These are phyloP conservation scores for Sebastes diaconus DNA, from an alignment of 2,797 vertebrate species.

Conservation along the genomic window DNA sequence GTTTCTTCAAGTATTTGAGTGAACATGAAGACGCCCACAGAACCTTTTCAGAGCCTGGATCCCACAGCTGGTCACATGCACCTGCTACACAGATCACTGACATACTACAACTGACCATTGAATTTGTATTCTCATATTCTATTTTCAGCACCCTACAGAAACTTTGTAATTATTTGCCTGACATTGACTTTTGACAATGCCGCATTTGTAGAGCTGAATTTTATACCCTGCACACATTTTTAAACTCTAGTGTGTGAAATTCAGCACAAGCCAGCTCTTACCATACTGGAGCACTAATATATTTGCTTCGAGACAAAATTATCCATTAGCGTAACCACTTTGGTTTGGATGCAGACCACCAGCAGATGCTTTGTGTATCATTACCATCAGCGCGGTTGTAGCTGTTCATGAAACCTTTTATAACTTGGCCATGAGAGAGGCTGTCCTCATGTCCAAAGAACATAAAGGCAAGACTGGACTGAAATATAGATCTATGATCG, in stretches of 20 bases:
- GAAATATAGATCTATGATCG: conserved; percentile 43
- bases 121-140: background rate
- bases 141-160: background rate
- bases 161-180: background rate
- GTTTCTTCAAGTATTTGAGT: background rate
- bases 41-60: background rate
- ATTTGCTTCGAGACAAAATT: conserved; percentile 45
- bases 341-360: conserved; percentile 41
- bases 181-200: conserved; percentile 3
- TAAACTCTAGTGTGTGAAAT: background rate
- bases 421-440: conserved; percentile 19
- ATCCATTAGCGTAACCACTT: conserved; percentile 26
- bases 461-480: conserved; percentile 33
- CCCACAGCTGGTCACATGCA: background rate
- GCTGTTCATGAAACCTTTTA: conserved; percentile 38
- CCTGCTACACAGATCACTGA: background rate
- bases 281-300: conserved; percentile 3
- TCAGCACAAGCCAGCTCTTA: conserved; percentile 7
- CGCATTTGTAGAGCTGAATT: background rate
- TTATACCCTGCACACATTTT: background rate
- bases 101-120: background rate
- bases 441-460: conserved; percentile 41
- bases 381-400: conserved; percentile 31
- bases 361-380: conserved; percentile 45
- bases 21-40: background rate